Evolutionary conservation across 2,797 vertebrate genomes (phyloP).

Genomic region (Darevskia nairensis): DNA sequence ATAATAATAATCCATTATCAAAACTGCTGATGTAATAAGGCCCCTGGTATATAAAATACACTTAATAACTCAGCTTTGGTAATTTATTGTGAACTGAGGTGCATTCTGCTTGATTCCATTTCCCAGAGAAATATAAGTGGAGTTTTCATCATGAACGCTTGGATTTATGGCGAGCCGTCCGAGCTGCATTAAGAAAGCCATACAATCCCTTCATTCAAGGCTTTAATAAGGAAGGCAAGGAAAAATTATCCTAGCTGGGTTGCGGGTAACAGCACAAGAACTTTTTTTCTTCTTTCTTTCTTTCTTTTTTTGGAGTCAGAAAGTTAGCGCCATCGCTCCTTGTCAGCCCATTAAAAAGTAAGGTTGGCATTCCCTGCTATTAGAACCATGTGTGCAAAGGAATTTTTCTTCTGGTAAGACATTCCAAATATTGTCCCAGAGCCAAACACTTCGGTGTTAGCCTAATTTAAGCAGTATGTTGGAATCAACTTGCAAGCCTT

Average conservation of each 20-base stretch:
- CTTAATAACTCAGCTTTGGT: conserved; percentile 86
- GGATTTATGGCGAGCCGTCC: conserved; percentile 84
- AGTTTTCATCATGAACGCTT: conserved; percentile 83
- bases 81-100: conserved; percentile 84
- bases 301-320: conserved; percentile 85
- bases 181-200: conserved; percentile 83
- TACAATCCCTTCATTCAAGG: conserved; percentile 89
- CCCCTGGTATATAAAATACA: conserved; percentile 81
- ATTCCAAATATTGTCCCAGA: conserved; percentile 99
- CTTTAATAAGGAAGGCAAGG: conserved; percentile 86
- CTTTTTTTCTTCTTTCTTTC: conserved; percentile 65
- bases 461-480: conserved; percentile 99
- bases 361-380: conserved; percentile 96
- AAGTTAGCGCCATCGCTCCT: conserved; percentile 95
- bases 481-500: conserved; percentile 94
- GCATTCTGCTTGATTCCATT: conserved; percentile 83
- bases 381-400: conserved; percentile 98
- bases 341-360: conserved; percentile 99
- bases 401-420: conserved; percentile 99
- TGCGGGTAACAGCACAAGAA: conserved; percentile 95
- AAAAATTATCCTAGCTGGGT: conserved; percentile 88
- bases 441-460: conserved; percentile 99
- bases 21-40: conserved; percentile 83
- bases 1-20: conserved; percentile 72
- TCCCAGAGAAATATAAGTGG: conserved; percentile 85